Percentiles rank a stretch among this genome's conserved stretches.
phyloP scores from a whole-genome alignment of 1,140 invertebrate genomes.

The Trachymyrmex cornetzi region DNA sequence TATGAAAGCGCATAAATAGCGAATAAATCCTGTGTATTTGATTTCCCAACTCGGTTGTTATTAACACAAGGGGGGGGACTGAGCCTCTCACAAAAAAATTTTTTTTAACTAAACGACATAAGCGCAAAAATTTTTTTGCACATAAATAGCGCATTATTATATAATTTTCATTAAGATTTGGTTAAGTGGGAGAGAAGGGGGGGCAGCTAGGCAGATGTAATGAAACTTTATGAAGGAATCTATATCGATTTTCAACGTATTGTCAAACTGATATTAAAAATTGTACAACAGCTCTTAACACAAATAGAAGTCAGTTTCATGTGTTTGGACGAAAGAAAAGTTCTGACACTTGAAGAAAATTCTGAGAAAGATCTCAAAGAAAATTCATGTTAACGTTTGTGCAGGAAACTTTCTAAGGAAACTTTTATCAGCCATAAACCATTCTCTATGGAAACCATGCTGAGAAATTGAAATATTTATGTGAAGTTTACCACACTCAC shows the following conservation, averaged over 20 bases:
- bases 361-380: neutral
- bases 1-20: no score
- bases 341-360: neutral
- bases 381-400: constrained; percentile 4
- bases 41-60: no score
- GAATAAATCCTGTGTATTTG: no score
- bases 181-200: no score
- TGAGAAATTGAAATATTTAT: constrained; percentile 26
- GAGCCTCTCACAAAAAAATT: no score
- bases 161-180: no score
- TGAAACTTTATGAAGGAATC: neutral
- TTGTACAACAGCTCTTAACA: neutral
- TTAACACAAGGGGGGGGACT: no score
- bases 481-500: neutral
- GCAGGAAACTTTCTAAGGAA: neutral
- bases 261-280: neutral
- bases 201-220: neutral
- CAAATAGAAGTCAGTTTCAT: neutral
- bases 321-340: neutral
- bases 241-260: constrained; percentile 3
- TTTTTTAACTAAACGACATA: no score
- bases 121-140: no score
- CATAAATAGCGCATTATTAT: no score
- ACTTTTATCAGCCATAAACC: neutral
- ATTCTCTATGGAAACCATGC: neutral